Evolutionary conservation across 2,888 invertebrate species (phyloP), one percentile per base, ranked within the genome.

Genomic region (Agonopterix heracliana): DNA sequence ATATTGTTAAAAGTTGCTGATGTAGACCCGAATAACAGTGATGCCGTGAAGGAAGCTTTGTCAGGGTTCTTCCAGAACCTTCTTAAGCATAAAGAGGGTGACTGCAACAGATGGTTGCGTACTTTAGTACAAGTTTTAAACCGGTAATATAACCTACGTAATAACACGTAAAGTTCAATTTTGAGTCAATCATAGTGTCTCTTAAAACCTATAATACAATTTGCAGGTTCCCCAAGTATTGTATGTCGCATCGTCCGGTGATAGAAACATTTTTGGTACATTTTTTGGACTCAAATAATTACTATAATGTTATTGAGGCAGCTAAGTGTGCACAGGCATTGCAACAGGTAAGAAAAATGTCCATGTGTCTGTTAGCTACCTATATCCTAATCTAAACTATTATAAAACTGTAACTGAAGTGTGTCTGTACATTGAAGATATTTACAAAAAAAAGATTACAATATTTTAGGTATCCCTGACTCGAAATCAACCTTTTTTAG

Each of bases 241-340:
- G 86, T 57, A 74, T 78, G 17, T 64, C 78, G 12, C 78, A 86
- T 53, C 66, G 85, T n/a, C 51, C 48, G 7, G 68, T 73, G 10
- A 75, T 80, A 54, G 88, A 87, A 55, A 65, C 59, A 36, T 73
- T 71, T 50, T 54, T 87, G 46, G 49, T 51, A n/a, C 50, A 69
- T 45, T 83, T 77, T 51, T 53, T 87, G 47, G 68, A 68, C 38
- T 68, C 74, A 3, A 65, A 51, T n/a, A 78, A 74, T 57, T 73
- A 71, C 50, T 66, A 62, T 55, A 69, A 68, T 72, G 85, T 81
- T 3, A 72, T 87, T 56, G 71, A 70, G 55, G 83, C 84, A 51
- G 87, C 84, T 41, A 86, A 83, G 65, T 85, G 85, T 73, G 74
- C 74, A 14, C 84, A 84, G 63, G 68, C 68, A 1, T 60, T 88